Conservation (phyloP, 37 sponge, comb jelly and placozoan genomes). For the Ianthella basta region DNA sequence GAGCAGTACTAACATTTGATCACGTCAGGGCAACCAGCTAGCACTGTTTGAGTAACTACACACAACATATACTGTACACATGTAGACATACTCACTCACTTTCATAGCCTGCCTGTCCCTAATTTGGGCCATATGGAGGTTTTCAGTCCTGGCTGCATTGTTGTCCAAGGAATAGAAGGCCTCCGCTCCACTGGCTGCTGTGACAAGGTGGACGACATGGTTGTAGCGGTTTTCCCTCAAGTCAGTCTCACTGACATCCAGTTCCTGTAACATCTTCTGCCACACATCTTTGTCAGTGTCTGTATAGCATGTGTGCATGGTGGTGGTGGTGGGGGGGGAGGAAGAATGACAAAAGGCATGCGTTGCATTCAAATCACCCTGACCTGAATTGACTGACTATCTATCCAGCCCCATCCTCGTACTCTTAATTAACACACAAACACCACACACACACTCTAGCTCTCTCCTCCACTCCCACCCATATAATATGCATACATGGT, state of each 20-base stretch:
- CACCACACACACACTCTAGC: slow-evolving; percentile 15
- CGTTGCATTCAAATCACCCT: too few species aligned
- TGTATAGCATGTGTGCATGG: too few species aligned
- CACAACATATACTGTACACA: too few species aligned
- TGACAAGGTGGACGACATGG: slow-evolving; percentile 78
- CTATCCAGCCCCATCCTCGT: too few species aligned
- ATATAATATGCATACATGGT: slow-evolving; percentile 57
- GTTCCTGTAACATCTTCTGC: slow-evolving; percentile 37
- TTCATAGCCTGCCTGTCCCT: slow-evolving; percentile 57
- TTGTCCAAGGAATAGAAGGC: slow-evolving; percentile 63
- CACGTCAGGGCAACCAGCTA: too few species aligned
- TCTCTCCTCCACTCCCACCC: slow-evolving; percentile 13
- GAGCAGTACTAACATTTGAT: background rate
- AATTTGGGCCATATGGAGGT: slow-evolving; percentile 46
- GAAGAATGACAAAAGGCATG: too few species aligned
- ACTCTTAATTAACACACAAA: too few species aligned
- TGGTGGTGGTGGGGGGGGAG: too few species aligned
- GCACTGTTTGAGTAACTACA: too few species aligned
- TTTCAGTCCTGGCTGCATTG: slow-evolving; percentile 49
- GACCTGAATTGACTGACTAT: too few species aligned
- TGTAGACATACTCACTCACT: too few species aligned
- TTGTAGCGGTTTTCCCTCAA: slow-evolving; percentile 78
- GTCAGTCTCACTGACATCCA: slow-evolving; percentile 10
- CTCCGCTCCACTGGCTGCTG: slow-evolving; percentile 82
- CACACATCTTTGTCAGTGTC: slow-evolving; percentile 67